Evolutionary conservation across 2,113 vertebrate species (phyloP).

Genomic region (Phycodurus eques): DNA sequence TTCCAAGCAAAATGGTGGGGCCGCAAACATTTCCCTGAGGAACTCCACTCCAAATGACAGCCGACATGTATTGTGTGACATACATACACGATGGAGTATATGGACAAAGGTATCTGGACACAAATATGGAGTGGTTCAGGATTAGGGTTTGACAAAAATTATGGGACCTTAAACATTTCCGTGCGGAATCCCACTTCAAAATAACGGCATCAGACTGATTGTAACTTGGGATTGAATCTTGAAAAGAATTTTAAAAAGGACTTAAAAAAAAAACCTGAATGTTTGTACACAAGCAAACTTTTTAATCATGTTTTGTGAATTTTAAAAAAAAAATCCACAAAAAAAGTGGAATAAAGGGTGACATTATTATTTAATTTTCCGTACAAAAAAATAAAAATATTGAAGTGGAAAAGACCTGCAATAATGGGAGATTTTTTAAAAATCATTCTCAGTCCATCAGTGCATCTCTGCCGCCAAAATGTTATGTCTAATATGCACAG

Average conservation of each 20-base stretch:
- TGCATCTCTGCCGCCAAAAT: no score
- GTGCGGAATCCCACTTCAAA: neutral
- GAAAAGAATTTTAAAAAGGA: no score
- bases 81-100: neutral
- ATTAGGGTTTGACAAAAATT: neutral
- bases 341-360: no score
- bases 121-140: neutral
- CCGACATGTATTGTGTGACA: neutral
- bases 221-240: neutral
- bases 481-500: no score
- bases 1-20: neutral
- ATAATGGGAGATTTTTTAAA: no score
- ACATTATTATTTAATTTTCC: no score
- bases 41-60: neutral
- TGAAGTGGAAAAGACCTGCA: neutral
- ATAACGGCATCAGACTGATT: neutral
- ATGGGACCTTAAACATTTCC: neutral
- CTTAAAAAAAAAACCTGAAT: no score
- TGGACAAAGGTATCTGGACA: neutral
- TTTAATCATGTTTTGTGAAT: no score
- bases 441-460: no score
- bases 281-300: no score
- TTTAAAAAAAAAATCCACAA: no score
- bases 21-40: neutral
- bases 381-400: no score